Base-by-base conservation (phyloP, 2,797 vertebrate species). In the Brachyalestes nurse region DNA sequence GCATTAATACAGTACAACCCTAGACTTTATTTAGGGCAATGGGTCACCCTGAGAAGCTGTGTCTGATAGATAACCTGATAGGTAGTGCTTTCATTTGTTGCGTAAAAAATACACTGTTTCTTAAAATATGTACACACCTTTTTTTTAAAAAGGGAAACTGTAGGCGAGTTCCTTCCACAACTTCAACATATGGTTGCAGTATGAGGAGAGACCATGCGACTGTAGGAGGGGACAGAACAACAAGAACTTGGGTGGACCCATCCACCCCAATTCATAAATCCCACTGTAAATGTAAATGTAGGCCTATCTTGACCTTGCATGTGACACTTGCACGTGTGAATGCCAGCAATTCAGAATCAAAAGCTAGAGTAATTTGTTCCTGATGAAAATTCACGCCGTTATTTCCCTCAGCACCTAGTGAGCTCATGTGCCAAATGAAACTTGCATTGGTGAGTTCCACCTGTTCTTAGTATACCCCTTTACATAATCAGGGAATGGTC, bases 401-500 rank as follows among this genome's bases (percentile, higher is more conserved):
- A 60, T 47, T 42, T 71, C 34, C 40, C 14, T 40, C 14, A 53
- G 64, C 5, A n/a, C 12, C 14, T 51, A n/a, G 28, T 61, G 79
- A 60, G 53, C 25, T 60, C 21, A 66, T 58, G 61, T 64, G 25
- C 25, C 14, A 67, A 62, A 49, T 23, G 28, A 60, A 12, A 55
- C 38, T 65, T 47, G 19, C 66, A 78, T 10, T 57, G 58, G 17
- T 66, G 57, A 72, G 49, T 73, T 71, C 81, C 75, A 85, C 82
- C 84, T 84, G 82, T 80, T 87, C 65, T 69, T 80, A 85, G 82
- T 85, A 81, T 78, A 83, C 77, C 28, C 49, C 65, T 75, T 62
- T 77, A 51, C 75, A 78, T 75, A 76, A 82, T 78, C 5, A 51
- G 28, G 25, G 34, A n/a, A 14, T 40, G 14, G 34, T 45, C 19